Percentiles rank a stretch among this genome's conserved stretches.
Evolutionary conservation across 2,797 vertebrate species (phyloP).

Genomic region (Poecilia gillii): DNA sequence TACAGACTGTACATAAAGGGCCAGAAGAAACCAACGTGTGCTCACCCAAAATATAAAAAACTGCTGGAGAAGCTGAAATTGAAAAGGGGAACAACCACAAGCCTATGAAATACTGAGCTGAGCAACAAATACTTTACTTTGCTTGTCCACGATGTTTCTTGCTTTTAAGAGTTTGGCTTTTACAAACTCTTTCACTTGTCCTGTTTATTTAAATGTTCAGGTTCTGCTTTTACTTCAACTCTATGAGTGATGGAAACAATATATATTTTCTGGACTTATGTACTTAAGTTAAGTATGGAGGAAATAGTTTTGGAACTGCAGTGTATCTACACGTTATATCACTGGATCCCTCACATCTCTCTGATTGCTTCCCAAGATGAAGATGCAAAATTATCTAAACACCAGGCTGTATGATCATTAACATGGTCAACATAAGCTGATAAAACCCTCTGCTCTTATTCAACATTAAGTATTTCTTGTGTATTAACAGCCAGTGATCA

Average conservation of each 20-base stretch:
- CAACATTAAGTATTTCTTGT: background rate
- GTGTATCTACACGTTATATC: background rate
- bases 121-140: background rate
- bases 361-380: background rate
- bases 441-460: background rate
- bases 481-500: background rate
- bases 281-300: background rate
- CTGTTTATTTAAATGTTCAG: background rate
- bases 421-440: background rate
- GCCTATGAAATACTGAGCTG: background rate
- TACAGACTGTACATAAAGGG: background rate
- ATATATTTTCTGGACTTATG: background rate
- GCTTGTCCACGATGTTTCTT: background rate
- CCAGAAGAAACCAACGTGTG: background rate
- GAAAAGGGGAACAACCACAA: background rate
- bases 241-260: slow-evolving; percentile 6
- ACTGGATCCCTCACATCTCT: background rate
- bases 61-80: background rate
- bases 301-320: background rate
- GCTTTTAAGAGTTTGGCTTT: background rate
- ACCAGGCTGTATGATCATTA: background rate
- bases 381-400: background rate
- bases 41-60: background rate
- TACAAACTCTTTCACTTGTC: background rate
- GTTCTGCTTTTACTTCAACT: background rate